phyloP scores from a whole-genome alignment of 2,888 invertebrate species.

The Polydrusus cervinus region DNA sequence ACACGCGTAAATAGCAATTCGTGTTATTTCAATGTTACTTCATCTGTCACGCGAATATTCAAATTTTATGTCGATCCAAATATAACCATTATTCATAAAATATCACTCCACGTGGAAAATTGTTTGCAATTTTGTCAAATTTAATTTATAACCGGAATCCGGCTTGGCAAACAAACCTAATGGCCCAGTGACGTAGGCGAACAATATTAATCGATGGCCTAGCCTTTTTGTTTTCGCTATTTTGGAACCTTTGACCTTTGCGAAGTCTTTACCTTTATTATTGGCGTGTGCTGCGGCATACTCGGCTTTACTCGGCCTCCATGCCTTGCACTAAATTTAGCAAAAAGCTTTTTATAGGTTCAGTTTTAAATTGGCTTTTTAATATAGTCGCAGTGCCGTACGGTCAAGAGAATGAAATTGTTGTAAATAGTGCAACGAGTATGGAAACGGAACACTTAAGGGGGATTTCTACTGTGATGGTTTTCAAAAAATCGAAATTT shows the following conservation, averaged over 20 bases:
- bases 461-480: too few relatives aligned
- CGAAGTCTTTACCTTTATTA: constrained; percentile 16
- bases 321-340: constrained; percentile 2
- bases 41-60: background rate
- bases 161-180: constrained; percentile 32
- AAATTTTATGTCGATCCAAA: constrained; percentile 5
- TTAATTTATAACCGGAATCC: constrained; percentile 25
- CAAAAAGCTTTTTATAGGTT: constrained; percentile 1
- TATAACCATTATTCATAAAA: background rate
- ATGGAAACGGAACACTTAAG: too few relatives aligned
- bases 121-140: constrained; percentile 33
- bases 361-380: background rate
- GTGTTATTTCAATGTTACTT: background rate
- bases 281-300: too few relatives aligned
- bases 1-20: too few relatives aligned
- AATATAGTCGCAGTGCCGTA: too few relatives aligned
- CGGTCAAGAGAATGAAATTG: too few relatives aligned
- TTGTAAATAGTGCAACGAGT: too few relatives aligned
- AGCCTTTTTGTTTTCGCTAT: constrained; percentile 31
- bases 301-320: background rate
- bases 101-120: constrained; percentile 20
- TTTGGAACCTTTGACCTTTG: constrained; percentile 26
- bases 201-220: constrained; percentile 40
- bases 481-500: too few relatives aligned
- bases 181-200: constrained; percentile 28